These are phyloP conservation scores for Lutjanus campechanus DNA, from an alignment of 2,797 vertebrate species.

Conservation along the genomic window DNA sequence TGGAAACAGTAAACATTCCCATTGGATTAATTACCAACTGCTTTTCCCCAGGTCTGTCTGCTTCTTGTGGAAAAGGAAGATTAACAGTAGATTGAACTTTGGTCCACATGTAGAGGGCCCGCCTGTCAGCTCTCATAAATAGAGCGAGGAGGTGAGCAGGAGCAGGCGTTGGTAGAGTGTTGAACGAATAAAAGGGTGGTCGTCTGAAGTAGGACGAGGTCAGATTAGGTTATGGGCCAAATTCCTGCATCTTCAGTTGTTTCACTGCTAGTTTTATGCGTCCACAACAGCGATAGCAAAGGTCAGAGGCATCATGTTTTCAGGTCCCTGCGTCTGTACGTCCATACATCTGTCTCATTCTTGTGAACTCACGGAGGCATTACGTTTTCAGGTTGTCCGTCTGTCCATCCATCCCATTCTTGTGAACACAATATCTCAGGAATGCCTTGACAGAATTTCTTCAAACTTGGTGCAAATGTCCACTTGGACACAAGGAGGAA, in stretches of 20 bases:
- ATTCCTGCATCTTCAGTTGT: background rate
- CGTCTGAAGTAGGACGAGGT: constrained; percentile 13
- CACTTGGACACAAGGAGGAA: no score
- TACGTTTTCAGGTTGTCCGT: no score
- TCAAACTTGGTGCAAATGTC: no score
- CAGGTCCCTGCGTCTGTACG: no score
- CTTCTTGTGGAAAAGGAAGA: constrained; percentile 59
- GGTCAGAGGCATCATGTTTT: no score
- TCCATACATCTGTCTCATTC: no score
- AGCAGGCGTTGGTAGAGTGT: constrained; percentile 42
- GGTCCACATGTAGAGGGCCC: constrained; percentile 43
- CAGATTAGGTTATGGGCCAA: constrained; percentile 19
- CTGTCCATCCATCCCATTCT: no score
- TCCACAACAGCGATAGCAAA: no score
- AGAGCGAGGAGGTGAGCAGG: constrained; percentile 17
- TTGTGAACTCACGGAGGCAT: no score
- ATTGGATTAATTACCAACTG: constrained; percentile 73
- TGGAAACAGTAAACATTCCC: constrained; percentile 73
- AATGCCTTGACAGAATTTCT: no score
- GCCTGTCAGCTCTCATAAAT: constrained; percentile 46
- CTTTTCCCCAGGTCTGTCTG: constrained; percentile 49
- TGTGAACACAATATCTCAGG: no score
- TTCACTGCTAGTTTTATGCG: background rate
- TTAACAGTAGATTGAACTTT: constrained; percentile 73
- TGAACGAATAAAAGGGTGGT: constrained; percentile 15